Evolutionary conservation across 2,888 invertebrate species (phyloP).

Genomic region (Drosophila mimica): DNA sequence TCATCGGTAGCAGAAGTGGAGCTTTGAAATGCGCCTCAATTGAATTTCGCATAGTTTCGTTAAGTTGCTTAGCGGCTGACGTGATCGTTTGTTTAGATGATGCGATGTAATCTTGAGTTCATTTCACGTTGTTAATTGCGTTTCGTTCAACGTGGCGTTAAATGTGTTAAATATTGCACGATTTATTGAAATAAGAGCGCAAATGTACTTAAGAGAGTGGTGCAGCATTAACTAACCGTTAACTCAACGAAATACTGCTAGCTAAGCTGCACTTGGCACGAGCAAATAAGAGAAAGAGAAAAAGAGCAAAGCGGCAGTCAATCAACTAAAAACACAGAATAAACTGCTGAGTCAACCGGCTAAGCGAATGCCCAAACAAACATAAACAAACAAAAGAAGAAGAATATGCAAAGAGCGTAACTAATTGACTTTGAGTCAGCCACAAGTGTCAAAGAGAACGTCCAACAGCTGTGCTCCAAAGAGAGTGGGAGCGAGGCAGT

Average conservation of each 20-base stretch:
- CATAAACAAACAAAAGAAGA: slow-evolving; percentile 64
- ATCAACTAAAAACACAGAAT: slow-evolving; percentile 33
- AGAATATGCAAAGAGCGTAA: slow-evolving; percentile 64
- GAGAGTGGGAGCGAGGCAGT: background rate
- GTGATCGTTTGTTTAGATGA: slow-evolving; percentile 69
- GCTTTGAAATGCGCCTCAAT: slow-evolving; percentile 56
- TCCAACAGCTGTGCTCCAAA: slow-evolving; percentile 41
- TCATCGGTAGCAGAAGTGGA: slow-evolving; percentile 4
- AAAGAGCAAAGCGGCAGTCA: slow-evolving; percentile 10
- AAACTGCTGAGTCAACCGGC: slow-evolving; percentile 51
- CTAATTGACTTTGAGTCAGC: slow-evolving; percentile 62
- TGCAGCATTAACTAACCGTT: slow-evolving; percentile 2
- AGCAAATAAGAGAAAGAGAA: background rate
- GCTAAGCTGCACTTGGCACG: slow-evolving; percentile 7
- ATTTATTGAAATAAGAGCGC: background rate
- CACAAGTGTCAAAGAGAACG: slow-evolving; percentile 52
- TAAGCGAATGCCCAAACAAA: slow-evolving; percentile 52
- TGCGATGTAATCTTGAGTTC: slow-evolving; percentile 24
- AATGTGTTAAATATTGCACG: slow-evolving; percentile 60
- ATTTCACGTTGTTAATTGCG: slow-evolving; percentile 58
- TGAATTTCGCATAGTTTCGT: slow-evolving; percentile 66
- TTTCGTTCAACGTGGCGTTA: slow-evolving; percentile 54
- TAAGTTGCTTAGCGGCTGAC: slow-evolving; percentile 56
- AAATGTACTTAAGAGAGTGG: background rate
- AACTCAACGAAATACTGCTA: background rate